A percentile compares a stretch with the other conserved stretches of the same genome.
Evolutionary conservation across 1,140 invertebrate species (phyloP).

Genomic region (Hyphantria cunea): DNA sequence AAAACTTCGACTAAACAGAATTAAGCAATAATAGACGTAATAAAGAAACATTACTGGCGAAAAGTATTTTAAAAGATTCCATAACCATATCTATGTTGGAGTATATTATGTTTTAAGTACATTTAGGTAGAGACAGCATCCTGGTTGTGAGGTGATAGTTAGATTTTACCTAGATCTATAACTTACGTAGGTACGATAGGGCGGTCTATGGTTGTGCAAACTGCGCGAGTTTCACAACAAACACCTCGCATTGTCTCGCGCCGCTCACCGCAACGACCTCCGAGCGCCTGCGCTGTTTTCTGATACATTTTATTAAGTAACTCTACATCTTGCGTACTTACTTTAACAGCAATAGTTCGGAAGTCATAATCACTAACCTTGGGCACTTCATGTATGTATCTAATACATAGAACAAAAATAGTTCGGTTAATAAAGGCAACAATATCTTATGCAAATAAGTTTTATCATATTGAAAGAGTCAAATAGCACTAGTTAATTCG

Average conservation of each 20-base stretch:
- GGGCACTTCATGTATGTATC: too few relatives aligned
- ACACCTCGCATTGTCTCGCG: slow-evolving; percentile 76
- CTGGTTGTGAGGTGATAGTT: slow-evolving; percentile 6
- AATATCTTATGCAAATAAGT: too few relatives aligned
- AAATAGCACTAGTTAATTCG: too few relatives aligned
- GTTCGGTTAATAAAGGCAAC: too few relatives aligned
- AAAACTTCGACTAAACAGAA: neutral
- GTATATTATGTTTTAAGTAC: too few relatives aligned
- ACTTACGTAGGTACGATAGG: slow-evolving; percentile 38
- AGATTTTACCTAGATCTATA: slow-evolving; percentile 32
- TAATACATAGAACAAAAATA: too few relatives aligned
- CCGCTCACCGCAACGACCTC: slow-evolving; percentile 77
- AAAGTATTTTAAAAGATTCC: too few relatives aligned
- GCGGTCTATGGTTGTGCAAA: slow-evolving; percentile 68
- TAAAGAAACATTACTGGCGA: neutral
- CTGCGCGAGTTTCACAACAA: slow-evolving; percentile 69
- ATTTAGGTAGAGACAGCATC: neutral
- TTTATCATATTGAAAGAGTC: too few relatives aligned
- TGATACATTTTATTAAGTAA: slow-evolving; percentile 48
- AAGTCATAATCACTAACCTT: too few relatives aligned
- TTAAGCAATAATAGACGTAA: slow-evolving; percentile 6
- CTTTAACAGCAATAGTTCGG: neutral
- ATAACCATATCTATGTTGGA: neutral
- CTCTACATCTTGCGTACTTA: slow-evolving; percentile 24
- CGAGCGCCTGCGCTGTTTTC: slow-evolving; percentile 57